Evolutionary conservation across 2,113 vertebrate genomes (phyloP).

Genomic region (Ellobius talpinus): DNA sequence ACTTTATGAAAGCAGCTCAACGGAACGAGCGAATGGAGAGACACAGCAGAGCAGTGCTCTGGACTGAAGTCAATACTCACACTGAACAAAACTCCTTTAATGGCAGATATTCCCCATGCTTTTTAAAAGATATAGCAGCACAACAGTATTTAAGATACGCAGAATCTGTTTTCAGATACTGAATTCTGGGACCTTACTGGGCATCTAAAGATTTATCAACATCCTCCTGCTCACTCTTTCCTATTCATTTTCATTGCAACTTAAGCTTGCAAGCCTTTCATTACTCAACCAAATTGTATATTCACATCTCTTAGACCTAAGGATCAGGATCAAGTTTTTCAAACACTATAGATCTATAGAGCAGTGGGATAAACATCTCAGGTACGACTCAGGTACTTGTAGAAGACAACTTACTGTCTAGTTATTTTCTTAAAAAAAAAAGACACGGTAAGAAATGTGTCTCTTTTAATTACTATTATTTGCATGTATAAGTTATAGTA

Average conservation of each 20-base stretch:
- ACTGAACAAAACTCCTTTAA: constrained; percentile 30
- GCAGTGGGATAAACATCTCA: background rate
- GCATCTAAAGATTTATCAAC: background rate
- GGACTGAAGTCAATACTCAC: background rate
- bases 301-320: background rate
- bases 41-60: background rate
- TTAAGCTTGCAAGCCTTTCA: background rate
- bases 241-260: background rate
- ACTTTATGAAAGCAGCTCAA: constrained; percentile 4
- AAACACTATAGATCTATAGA: background rate
- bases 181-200: background rate
- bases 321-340: background rate
- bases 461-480: background rate
- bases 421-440: background rate
- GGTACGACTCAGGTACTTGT: background rate
- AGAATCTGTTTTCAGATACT: constrained; percentile 27
- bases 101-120: background rate
- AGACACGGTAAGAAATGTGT: background rate
- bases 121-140: constrained; percentile 29
- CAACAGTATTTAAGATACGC: background rate
- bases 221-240: background rate
- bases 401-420: background rate
- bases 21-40: background rate
- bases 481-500: background rate
- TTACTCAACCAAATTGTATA: constrained; percentile 32